These are phyloP conservation scores for Sycophila sp. DNA, from an alignment of 1,140 invertebrate species.

Conservation along the genomic window DNA sequence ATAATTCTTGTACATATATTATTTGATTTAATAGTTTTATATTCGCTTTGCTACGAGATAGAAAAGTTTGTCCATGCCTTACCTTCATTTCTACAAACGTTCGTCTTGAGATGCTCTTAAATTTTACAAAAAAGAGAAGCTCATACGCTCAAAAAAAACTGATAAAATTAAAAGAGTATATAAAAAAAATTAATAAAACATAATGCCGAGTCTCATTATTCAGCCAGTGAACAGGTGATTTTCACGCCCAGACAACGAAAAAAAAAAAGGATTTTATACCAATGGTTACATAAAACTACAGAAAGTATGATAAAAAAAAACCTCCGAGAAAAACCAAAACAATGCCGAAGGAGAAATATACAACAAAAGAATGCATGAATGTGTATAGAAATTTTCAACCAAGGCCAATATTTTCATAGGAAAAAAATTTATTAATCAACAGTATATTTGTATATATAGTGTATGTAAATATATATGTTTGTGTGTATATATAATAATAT, in stretches of 20 bases:
- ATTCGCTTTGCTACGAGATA: slow-evolving; percentile 9
- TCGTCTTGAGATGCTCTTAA: slow-evolving; percentile 12
- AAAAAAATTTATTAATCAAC: slow-evolving; percentile 64
- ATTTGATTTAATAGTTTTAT: slow-evolving; percentile 28
- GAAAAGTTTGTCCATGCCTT: slow-evolving; percentile 13
- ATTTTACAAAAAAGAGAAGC: not conserved
- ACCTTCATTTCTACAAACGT: slow-evolving; percentile 32
- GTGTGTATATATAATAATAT: slow-evolving; percentile 43
- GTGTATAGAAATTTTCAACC: slow-evolving; percentile 41
- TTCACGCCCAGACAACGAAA: slow-evolving; percentile 11
- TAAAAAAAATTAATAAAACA: not conserved
- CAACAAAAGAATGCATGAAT: slow-evolving; percentile 31
- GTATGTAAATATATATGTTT: slow-evolving; percentile 36
- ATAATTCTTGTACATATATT: slow-evolving; percentile 33
- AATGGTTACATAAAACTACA: slow-evolving; percentile 1
- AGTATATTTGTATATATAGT: slow-evolving; percentile 48
- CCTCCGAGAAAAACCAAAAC: too few relatives aligned
- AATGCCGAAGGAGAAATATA: slow-evolving; percentile 18
- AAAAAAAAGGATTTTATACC: too few relatives aligned
- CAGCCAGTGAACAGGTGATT: slow-evolving; percentile 40
- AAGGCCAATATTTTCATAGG: slow-evolving; percentile 61
- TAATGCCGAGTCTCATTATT: slow-evolving; percentile 25
- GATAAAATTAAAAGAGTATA: not conserved
- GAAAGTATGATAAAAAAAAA: slow-evolving; percentile 8
- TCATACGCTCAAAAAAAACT: not conserved